Percentiles rank a stretch among this genome's conserved stretches.
Conservation (phyloP, 2,797 vertebrate genomes). For the Notolepis coatsorum region DNA sequence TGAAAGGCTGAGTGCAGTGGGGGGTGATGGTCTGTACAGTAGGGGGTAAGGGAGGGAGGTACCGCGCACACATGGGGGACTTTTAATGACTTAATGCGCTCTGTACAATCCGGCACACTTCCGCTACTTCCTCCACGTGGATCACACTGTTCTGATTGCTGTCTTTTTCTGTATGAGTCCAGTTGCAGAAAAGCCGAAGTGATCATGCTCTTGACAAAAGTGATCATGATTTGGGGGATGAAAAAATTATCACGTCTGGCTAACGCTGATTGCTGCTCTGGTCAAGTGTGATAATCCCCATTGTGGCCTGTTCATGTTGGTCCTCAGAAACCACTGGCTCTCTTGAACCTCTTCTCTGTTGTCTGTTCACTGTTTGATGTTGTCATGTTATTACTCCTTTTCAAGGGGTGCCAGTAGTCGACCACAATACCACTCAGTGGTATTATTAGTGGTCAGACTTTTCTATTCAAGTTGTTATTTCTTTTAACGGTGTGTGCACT, state of each 20-base stretch:
- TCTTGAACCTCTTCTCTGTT: conserved; percentile 51
- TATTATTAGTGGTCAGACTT: conserved; percentile 35
- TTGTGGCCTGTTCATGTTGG: conserved; percentile 31
- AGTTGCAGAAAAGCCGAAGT: conserved; percentile 49
- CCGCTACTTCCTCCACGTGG: conserved; percentile 40
- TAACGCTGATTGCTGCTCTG: conserved; percentile 67
- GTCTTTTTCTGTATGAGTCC: conserved; percentile 53
- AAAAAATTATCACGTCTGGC: conserved; percentile 64
- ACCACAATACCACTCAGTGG: conserved; percentile 37
- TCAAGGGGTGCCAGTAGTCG: conserved; percentile 38
- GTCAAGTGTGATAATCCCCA: conserved; percentile 66
- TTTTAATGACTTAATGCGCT: conserved; percentile 70
- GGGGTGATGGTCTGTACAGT: conserved; percentile 53
- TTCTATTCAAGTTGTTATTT: conserved; percentile 42
- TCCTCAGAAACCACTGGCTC: conserved; percentile 51
- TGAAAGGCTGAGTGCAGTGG: conserved; percentile 63
- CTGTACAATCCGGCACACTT: conserved; percentile 45
- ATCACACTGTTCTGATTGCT: conserved; percentile 45
- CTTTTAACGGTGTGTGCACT: conserved; percentile 30
- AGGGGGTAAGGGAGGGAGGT: conserved; percentile 57
- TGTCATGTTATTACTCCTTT: conserved; percentile 39
- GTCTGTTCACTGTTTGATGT: conserved; percentile 45
- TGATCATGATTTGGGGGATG: conserved; percentile 67
- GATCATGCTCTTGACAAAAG: conserved; percentile 56
- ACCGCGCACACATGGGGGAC: conserved; percentile 46